Conservation (phyloP, 1,140 invertebrate species). For the Ephestia elutella region DNA sequence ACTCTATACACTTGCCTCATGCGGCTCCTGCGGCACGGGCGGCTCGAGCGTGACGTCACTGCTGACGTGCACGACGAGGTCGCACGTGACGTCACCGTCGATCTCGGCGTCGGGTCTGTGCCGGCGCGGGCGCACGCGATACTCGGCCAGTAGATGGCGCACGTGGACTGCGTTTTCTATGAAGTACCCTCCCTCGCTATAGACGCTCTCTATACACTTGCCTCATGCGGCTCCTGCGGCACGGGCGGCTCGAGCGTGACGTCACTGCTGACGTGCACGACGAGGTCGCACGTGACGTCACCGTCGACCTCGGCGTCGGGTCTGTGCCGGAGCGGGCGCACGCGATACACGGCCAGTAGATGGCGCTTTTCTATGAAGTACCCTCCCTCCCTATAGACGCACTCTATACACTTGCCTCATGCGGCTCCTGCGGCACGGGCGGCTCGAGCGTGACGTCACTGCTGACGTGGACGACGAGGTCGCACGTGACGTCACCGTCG, state of each 20-base stretch:
- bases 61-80: slow-evolving; percentile 35
- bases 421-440: slow-evolving; percentile 18
- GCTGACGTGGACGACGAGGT: slow-evolving; percentile 4
- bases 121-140: slow-evolving; percentile 16
- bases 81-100: slow-evolving; percentile 38
- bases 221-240: slow-evolving; percentile 20
- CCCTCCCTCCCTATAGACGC: no score
- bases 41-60: slow-evolving; percentile 44
- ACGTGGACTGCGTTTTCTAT: slow-evolving; percentile 80
- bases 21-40: slow-evolving; percentile 19
- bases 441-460: slow-evolving; percentile 47
- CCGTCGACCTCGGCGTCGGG: slow-evolving; percentile 79
- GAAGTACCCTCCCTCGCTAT: slow-evolving; percentile 87
- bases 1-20: slow-evolving; percentile 30
- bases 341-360: slow-evolving; percentile 80
- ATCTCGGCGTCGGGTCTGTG: slow-evolving; percentile 7
- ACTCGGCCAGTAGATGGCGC: slow-evolving; percentile 84
- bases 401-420: slow-evolving; percentile 30
- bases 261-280: slow-evolving; percentile 34
- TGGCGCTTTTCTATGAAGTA: slow-evolving; percentile 84
- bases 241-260: slow-evolving; percentile 38
- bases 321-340: slow-evolving; percentile 79
- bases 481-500: slow-evolving; percentile 67
- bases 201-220: no score
- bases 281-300: slow-evolving; percentile 39